Base-by-base conservation (phyloP, 2,113 vertebrate species). In the Protobothrops flavoviridis region DNA sequence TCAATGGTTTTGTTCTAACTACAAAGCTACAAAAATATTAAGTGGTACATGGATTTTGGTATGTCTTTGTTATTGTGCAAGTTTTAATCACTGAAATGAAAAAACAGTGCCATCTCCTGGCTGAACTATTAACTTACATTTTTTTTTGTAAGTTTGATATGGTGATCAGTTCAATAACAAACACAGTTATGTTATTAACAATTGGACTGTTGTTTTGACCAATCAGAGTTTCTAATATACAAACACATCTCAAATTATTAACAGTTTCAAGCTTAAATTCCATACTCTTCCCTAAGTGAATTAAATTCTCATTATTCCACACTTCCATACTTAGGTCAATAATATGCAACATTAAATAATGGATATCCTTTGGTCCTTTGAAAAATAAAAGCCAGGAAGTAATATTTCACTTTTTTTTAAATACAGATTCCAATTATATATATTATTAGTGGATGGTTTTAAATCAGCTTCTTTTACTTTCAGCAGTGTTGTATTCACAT, bases 81-180 rank as follows among this genome's bases (percentile, higher is more conserved):
- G 86, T 39, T 90, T 69, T 23, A 92, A 93, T 29, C 69, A 74
- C 59, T 92, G 50, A 96, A 87, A 64, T 56, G 12, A 96, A 97
- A 93, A 97, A 97, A 97, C 43, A 98, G 96, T 93, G 97, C 97
- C 98, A 97, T 95, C 98, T 98, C 95, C 97, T 97, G 98, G 95
- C 92, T 0, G 21, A 93, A 43, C 2, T 94, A 57, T 90, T 89
- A 93, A 90, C 3, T 5, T n/a, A 52, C 17, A 50, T 50, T 48
- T 59, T 59, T 59, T 39, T 56, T 45, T 85, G 88, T 48, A 53
- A 93, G 74, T 92, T 24, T 26, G 64, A 33, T n/a, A 57, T 74
- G 43, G 89, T 45, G 89, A 92, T 50, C 12, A 17, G 39, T 85
- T 69, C 1, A 95, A 56, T 3, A 89, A 13, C 90, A 81, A 43